These are phyloP conservation scores for Sardinella longiceps DNA, from an alignment of 2,797 vertebrate species.

Conservation along the genomic window DNA sequence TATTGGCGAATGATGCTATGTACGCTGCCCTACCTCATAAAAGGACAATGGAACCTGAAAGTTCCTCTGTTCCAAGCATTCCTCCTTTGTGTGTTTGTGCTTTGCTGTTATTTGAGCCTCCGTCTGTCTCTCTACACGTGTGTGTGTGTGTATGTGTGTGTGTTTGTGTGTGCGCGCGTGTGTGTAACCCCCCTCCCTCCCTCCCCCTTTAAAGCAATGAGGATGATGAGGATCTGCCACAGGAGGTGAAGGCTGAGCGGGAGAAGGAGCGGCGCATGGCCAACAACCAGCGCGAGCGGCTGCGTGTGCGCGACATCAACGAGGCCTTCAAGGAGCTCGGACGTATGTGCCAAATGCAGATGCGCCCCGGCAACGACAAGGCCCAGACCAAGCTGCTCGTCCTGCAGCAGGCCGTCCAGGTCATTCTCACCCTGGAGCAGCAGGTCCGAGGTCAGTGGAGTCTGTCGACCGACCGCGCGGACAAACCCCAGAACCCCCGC, in stretches of 20 bases:
- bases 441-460: constrained; percentile 16
- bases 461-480: no score
- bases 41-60: no score
- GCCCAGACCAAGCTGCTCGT: constrained; percentile 99
- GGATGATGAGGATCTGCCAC: constrained; percentile 80
- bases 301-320: constrained; percentile 99
- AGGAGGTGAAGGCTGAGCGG: constrained; percentile 83
- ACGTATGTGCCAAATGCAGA: constrained; percentile 97
- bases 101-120: no score
- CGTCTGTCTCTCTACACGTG: no score
- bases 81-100: no score
- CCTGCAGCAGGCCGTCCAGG: constrained; percentile 97
- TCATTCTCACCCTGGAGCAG: constrained; percentile 8
- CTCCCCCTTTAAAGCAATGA: not conserved
- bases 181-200: no score
- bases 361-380: constrained; percentile 90
- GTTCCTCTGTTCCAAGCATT: no score
- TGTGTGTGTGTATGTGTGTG: not conserved
- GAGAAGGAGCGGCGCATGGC: not conserved
- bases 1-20: not conserved
- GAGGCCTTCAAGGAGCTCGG: constrained; percentile 99
- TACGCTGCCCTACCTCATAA: no score
- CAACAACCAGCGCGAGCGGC: constrained; percentile 80
- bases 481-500: no score
- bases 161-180: not conserved